Evolutionary conservation across 53 echinoderm and acorn worm species (phyloP), one percentile per base, ranked within the genome.

Genomic region (Astropecten irregularis): DNA sequence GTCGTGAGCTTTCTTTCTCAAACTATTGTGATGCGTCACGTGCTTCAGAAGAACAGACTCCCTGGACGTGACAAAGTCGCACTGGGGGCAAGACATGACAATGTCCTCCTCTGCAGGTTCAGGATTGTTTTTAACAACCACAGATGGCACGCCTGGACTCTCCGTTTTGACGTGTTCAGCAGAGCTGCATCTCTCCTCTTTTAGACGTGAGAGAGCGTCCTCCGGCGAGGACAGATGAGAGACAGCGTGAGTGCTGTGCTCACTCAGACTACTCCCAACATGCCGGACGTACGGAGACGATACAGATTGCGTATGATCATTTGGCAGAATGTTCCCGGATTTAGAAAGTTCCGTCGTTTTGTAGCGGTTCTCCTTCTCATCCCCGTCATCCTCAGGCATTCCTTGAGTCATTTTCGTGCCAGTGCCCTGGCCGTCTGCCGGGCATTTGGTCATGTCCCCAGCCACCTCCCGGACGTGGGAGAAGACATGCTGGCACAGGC

Each of bases 401-500:
- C 25, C 30, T 10, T n/a, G 18, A n/a, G 16, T 16, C 9, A 22
- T 36, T 15, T 37, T 26, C 39, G 42, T 23, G 46, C 7, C 28
- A 22, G 42, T 18, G 23, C 39, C 40, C 3, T 16, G 25, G 2
- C 36, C 60, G 16, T 21, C 59, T 28, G 44, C 36, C 9, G 51
- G 31, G 7, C 23, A 14, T 40, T 40, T 32, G 16, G 35, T 23
- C 18, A 2, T 5, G 14, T 51, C 54, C 20, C 13, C 52, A 4
- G 5, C 9, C 38, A 28, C 30, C 57, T 33, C 57, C 51, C 85
- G 84, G 9, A 94, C 91, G 46, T 94, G 94, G 35, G 91, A 82
- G 73, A 94, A 82, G 59, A 94, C 88, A 49, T 94, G 94, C 47
- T 86, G 90, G 49, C 85, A 82, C 44, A 94, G 83, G 52, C 88